Evolutionary conservation across 2,113 vertebrate species (phyloP).

Genomic region (Myodes glareolus): DNA sequence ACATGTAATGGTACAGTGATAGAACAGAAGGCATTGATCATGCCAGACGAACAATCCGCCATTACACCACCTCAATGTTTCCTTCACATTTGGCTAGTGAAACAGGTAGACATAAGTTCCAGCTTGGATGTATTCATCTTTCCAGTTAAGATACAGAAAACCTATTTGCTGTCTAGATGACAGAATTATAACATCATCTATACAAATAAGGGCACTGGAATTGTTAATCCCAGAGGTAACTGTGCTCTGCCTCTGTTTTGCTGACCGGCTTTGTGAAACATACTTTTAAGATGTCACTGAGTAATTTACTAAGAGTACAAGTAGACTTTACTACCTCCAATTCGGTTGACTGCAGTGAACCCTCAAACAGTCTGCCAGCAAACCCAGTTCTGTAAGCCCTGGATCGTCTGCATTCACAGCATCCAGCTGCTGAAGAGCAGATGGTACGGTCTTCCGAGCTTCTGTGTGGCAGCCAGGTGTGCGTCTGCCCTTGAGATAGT

Average conservation of each 20-base stretch:
- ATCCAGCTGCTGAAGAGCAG: no score
- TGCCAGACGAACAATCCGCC: neutral
- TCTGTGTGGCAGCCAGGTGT: no score
- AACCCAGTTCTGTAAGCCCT: neutral
- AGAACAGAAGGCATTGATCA: neutral
- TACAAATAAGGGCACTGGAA: neutral
- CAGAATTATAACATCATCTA: neutral
- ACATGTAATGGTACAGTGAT: neutral
- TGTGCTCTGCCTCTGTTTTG: neutral
- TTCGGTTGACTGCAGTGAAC: neutral
- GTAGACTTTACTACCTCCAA: neutral
- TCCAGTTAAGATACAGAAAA: neutral
- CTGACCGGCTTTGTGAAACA: neutral
- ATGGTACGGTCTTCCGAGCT: no score
- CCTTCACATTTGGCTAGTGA: neutral
- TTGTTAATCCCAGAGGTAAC: neutral
- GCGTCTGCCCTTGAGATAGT: no score
- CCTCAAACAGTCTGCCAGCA: neutral
- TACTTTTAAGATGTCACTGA: neutral
- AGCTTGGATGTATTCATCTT: neutral
- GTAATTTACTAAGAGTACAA: neutral
- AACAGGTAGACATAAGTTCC: neutral
- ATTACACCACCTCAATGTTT: accelerated
- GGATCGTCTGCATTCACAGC: no score
- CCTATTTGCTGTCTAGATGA: neutral